These are phyloP conservation scores for Gephyroberyx darwinii DNA, from an alignment of 2,797 vertebrate species.

Conservation along the genomic window DNA sequence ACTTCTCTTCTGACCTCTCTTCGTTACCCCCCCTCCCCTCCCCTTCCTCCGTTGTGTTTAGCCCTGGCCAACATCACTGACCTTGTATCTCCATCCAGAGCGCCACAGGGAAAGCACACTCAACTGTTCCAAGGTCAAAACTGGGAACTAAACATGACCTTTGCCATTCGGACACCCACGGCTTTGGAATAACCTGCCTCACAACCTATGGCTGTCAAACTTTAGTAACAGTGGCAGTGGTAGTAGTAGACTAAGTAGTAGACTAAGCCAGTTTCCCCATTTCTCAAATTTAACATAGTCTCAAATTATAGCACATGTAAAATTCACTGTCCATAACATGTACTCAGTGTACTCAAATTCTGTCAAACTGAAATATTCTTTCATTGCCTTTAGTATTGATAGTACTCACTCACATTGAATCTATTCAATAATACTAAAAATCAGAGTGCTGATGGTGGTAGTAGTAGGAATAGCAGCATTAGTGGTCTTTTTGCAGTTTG, in stretches of 20 bases:
- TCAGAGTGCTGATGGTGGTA: neutral
- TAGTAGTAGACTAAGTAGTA: too few relatives aligned
- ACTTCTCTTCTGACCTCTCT: constrained; percentile 25
- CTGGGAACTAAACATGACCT: constrained; percentile 40
- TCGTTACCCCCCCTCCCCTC: constrained; percentile 15
- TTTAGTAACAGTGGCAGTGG: neutral
- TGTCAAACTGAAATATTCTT: constrained; percentile 10
- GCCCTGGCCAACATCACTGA: constrained; percentile 48
- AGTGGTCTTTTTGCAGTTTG: constrained; percentile 23
- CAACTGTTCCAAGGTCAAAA: constrained; percentile 61
- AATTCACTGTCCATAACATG: neutral
- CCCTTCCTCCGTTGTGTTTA: constrained; percentile 52
- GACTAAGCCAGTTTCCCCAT: constrained; percentile 8
- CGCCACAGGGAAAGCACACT: constrained; percentile 51
- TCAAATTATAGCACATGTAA: too few relatives aligned
- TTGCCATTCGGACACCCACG: constrained; percentile 36
- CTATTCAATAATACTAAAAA: constrained; percentile 10
- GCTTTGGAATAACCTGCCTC: constrained; percentile 47
- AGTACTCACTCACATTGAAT: neutral
- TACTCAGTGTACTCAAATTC: neutral
- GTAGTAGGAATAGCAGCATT: neutral
- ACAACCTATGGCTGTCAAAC: constrained; percentile 30
- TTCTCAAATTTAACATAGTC: neutral
- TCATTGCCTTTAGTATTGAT: neutral
- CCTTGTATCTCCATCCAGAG: constrained; percentile 56